Conservation (phyloP, 2,797 vertebrate genomes). For the Microchirus variegatus region DNA sequence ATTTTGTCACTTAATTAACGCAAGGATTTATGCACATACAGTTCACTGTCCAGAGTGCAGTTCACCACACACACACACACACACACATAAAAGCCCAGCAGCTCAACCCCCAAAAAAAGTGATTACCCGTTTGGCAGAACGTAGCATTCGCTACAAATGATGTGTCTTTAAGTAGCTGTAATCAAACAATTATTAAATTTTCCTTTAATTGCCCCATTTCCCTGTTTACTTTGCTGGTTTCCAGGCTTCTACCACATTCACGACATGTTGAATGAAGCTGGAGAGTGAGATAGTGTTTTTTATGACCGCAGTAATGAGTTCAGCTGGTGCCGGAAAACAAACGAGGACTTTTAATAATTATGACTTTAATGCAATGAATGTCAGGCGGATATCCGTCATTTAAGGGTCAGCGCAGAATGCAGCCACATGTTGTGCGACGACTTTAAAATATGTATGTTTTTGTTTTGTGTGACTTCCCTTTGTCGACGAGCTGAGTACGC, state of each 20-base stretch:
- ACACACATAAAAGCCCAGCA: conserved; percentile 7
- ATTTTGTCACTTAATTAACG: conserved; percentile 15
- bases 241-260: conserved; percentile 1
- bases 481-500: no score
- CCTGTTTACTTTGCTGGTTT: conserved; percentile 25
- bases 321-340: no score
- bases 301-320: background rate
- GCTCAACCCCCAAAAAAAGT: background rate
- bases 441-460: no score
- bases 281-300: background rate
- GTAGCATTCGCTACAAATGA: conserved; percentile 1
- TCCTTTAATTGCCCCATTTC: conserved; percentile 27
- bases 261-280: background rate
- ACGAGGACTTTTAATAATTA: no score
- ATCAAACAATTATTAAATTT: conserved; percentile 43
- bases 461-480: no score
- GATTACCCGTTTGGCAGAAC: no score
- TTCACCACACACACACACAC: background rate
- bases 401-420: no score
- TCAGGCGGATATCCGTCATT: no score
- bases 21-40: background rate
- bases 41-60: conserved; percentile 1
- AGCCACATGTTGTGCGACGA: no score
- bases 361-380: no score
- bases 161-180: conserved; percentile 7